Evolutionary conservation across 2,888 invertebrate species (phyloP).

Genomic region (Aphidoletes aphidimyza): DNA sequence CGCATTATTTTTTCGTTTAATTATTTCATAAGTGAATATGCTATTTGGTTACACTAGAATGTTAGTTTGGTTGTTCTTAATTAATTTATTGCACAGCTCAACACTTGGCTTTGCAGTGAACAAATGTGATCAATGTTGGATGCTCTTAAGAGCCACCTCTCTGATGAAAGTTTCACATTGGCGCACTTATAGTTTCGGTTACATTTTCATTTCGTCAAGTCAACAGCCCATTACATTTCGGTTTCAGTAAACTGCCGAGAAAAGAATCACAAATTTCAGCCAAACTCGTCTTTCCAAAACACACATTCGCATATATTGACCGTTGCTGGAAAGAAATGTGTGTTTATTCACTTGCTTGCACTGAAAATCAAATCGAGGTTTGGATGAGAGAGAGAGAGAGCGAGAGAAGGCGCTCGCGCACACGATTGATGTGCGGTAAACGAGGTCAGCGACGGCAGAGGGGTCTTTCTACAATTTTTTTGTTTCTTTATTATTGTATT

Average conservation of each 20-base stretch:
- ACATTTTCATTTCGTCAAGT: conserved; percentile 8
- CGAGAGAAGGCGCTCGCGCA: neutral
- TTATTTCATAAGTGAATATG: neutral
- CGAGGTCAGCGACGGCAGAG: conserved; percentile 53
- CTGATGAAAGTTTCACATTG: neutral
- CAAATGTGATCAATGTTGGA: no score
- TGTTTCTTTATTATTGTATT: conserved; percentile 41
- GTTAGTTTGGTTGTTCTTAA: neutral
- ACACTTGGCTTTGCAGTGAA: no score
- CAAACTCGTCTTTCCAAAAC: no score
- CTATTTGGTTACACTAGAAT: neutral
- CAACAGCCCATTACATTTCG: conserved; percentile 26
- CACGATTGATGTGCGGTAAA: neutral
- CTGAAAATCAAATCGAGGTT: conserved; percentile 29
- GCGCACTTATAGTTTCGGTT: neutral
- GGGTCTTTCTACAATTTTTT: conserved; percentile 41
- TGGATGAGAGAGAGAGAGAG: conserved; percentile 3
- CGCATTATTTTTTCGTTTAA: no score
- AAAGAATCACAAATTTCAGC: neutral
- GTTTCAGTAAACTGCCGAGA: neutral
- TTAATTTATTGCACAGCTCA: no score
- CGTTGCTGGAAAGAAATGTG: neutral
- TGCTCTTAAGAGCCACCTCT: no score
- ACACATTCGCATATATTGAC: no score
- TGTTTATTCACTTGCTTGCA: conserved; percentile 43